These are phyloP conservation scores for Echinops telfairi DNA, from an alignment of 2,113 vertebrate species.

Conservation along the genomic window DNA sequence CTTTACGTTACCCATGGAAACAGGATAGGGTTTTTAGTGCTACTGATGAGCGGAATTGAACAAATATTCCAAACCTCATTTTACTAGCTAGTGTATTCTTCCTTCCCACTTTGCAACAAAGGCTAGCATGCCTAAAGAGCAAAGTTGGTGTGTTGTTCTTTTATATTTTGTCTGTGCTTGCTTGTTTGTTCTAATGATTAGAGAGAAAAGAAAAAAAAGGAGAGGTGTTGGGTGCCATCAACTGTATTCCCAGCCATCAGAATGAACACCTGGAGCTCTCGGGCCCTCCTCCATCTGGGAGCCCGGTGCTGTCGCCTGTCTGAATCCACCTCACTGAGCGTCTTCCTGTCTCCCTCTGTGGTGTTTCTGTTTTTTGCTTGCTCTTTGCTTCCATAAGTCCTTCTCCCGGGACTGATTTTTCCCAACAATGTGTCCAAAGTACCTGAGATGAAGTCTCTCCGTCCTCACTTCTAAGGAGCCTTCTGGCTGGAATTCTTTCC, in stretches of 20 bases:
- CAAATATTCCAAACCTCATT: neutral
- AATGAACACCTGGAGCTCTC: no score
- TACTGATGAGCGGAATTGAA: neutral
- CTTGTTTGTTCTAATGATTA: conserved; percentile 27
- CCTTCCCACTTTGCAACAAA: neutral
- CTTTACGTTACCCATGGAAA: neutral
- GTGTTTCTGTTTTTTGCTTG: no score
- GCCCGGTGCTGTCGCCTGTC: no score
- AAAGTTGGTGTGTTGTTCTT: neutral
- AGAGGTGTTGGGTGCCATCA: neutral
- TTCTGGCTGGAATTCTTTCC: no score
- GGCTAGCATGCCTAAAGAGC: neutral
- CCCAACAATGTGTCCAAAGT: no score
- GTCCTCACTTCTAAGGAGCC: no score
- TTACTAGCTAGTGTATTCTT: neutral
- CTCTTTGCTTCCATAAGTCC: no score
- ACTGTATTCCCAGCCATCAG: no score
- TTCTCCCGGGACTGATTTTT: no score
- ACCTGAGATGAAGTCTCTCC: no score
- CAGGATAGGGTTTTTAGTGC: neutral
- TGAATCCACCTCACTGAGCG: no score
- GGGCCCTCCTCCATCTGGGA: neutral
- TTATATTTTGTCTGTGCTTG: neutral
- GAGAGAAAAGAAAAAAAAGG: neutral
- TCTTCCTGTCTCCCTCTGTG: no score